Percentiles rank a stretch among this genome's conserved stretches.
phyloP scores from a whole-genome alignment of 2,797 vertebrate species.

The Aphelocoma californica region DNA sequence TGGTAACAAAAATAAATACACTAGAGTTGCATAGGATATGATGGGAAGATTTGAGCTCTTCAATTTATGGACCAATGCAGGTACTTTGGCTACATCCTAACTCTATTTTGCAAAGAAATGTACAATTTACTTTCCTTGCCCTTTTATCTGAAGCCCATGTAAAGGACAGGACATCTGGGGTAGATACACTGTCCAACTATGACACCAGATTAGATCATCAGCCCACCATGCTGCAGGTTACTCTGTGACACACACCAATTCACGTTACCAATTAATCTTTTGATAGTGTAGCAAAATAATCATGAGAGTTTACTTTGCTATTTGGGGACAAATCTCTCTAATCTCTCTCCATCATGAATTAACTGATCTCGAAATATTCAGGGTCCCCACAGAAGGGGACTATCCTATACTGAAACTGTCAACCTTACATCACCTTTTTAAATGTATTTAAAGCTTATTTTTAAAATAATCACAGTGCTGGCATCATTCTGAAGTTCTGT shows the following conservation, averaged over 20 bases:
- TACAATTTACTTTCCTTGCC: background rate
- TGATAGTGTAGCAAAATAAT: background rate
- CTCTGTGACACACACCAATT: background rate
- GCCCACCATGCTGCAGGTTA: background rate
- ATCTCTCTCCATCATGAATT: background rate
- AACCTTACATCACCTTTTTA: background rate
- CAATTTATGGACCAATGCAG: background rate
- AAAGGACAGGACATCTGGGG: background rate
- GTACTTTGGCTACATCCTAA: background rate
- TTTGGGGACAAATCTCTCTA: background rate
- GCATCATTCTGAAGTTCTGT: background rate
- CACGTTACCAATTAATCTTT: background rate
- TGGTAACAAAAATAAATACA: background rate
- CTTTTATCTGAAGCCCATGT: background rate
- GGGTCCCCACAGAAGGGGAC: background rate
- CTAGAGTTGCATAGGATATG: accelerated
- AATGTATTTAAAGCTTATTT: background rate
- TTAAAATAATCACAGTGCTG: background rate
- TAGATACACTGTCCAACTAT: background rate
- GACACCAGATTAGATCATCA: background rate
- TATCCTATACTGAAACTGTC: background rate
- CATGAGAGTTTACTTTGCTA: background rate
- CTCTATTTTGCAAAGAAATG: background rate
- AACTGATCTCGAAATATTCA: background rate
- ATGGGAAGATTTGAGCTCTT: background rate